Evolutionary conservation across 2,888 invertebrate genomes (phyloP).

Genomic region (Stenodema calcarata): DNA sequence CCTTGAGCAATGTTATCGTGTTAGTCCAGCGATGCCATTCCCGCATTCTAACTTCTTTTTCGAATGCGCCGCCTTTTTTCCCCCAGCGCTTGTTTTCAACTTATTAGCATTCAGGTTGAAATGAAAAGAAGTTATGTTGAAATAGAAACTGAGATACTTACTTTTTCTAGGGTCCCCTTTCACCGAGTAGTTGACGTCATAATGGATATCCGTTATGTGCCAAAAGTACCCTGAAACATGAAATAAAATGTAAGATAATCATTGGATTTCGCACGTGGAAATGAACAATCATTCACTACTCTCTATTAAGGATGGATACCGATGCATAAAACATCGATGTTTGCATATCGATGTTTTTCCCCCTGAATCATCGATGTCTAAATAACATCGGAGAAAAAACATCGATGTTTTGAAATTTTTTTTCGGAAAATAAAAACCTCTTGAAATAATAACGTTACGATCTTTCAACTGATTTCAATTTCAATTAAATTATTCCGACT

Average conservation of each 20-base stretch:
- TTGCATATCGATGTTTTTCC: too few relatives aligned
- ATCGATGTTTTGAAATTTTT: too few relatives aligned
- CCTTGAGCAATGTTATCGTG: neutral
- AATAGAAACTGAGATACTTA: conserved; percentile 50
- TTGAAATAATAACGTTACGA: too few relatives aligned
- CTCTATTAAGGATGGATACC: too few relatives aligned
- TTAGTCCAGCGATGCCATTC: neutral
- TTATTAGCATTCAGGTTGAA: neutral
- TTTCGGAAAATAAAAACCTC: too few relatives aligned
- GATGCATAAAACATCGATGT: too few relatives aligned
- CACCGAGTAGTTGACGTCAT: conserved; percentile 76
- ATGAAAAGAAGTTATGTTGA: neutral
- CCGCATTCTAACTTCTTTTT: neutral
- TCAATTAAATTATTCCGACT: too few relatives aligned
- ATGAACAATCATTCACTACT: too few relatives aligned
- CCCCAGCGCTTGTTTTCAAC: neutral
- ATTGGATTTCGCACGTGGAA: too few relatives aligned
- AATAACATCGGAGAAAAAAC: too few relatives aligned
- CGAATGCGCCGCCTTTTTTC: neutral
- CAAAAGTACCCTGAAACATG: conserved; percentile 86
- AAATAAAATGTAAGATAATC: neutral
- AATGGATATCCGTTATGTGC: conserved; percentile 94
- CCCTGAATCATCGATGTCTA: too few relatives aligned
- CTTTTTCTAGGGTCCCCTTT: conserved; percentile 57
- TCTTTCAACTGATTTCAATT: too few relatives aligned